Base-by-base conservation (phyloP, 2,888 invertebrate species). In the Abrostola tripartita region DNA sequence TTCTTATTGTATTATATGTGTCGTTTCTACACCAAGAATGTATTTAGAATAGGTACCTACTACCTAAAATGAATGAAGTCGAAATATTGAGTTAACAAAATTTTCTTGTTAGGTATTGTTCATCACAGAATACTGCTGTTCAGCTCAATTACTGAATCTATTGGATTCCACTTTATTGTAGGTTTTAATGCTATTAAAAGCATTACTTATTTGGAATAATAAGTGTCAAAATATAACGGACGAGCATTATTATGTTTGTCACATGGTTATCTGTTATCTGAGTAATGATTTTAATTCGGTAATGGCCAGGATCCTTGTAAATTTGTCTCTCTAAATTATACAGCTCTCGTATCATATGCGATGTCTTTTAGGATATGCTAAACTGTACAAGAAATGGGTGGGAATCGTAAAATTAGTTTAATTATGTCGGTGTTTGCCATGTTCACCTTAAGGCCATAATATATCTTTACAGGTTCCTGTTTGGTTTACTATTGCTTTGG, bases 381-480 rank as follows among this genome's bases (percentile, higher is more conserved):
- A 61, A 56, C 40, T 42, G 57, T 52, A 74, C 75, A 72, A 56
- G 61, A 55, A 62, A 64, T 70, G 69, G 71, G 78, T 65, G 66
- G 68, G 68, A 62, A 65, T 61, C 57, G 51, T 78, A 64, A 68
- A 79, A 51, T 69, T 65, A 11, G 55, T 61, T 62, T 44, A 37
- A 52, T 57, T 52, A 38, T 24, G 35, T 24, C 24, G 2, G 24
- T 38, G 41, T 51, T 44, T 12, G 14, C 44, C 50, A 7, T 47
- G 14, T 52, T 52, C 51, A 38, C n/a, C 9, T 38, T 36, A 37
- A 8, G 54, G 44, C 38, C 38, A 40, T 5, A 7, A 8, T 52
- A 37, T 37, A 61, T 41, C 12, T 55, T 58, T 36, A 55, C 41
- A 47, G 24, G 41, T 51, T 47, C 12, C 14, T 24, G 9, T 4